A percentile compares a stretch with the other conserved stretches of the same genome.
phyloP scores from a whole-genome alignment of 2,888 invertebrate genomes.

The Melitaea athalia region DNA sequence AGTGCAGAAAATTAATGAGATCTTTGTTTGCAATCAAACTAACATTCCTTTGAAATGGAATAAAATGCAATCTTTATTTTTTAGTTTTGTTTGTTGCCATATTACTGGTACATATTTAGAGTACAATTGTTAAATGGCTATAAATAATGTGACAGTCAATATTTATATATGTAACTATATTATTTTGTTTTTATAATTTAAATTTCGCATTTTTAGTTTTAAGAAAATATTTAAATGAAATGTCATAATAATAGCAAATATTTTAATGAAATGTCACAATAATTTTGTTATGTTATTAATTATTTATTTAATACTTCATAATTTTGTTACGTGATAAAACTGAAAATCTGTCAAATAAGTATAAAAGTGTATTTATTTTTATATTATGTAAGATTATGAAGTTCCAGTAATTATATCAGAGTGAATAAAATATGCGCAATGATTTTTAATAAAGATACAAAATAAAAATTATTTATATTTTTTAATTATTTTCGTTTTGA shows the following conservation, averaged over 20 bases:
- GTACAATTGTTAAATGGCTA: background rate
- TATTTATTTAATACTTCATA: too few relatives aligned
- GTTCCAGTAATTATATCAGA: too few relatives aligned
- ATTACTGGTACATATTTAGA: background rate
- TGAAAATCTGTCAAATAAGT: too few relatives aligned
- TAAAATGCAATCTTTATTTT: background rate
- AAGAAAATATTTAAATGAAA: background rate
- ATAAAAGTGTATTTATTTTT: too few relatives aligned
- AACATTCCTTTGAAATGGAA: background rate
- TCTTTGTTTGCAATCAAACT: too few relatives aligned
- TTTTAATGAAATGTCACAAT: background rate
- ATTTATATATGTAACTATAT: background rate
- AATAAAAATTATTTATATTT: too few relatives aligned
- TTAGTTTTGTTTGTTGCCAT: background rate
- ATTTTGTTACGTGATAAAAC: too few relatives aligned
- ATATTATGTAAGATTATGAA: too few relatives aligned
- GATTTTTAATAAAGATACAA: too few relatives aligned
- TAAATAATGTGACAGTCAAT: background rate
- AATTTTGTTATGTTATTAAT: too few relatives aligned
- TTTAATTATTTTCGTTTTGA: too few relatives aligned
- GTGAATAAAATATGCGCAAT: too few relatives aligned
- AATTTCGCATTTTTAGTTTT: background rate
- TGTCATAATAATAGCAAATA: slow-evolving; percentile 2
- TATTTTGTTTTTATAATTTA: background rate
- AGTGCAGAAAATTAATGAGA: background rate